Conservation (phyloP, 2,888 invertebrate genomes). For the Parnassius orleans region DNA sequence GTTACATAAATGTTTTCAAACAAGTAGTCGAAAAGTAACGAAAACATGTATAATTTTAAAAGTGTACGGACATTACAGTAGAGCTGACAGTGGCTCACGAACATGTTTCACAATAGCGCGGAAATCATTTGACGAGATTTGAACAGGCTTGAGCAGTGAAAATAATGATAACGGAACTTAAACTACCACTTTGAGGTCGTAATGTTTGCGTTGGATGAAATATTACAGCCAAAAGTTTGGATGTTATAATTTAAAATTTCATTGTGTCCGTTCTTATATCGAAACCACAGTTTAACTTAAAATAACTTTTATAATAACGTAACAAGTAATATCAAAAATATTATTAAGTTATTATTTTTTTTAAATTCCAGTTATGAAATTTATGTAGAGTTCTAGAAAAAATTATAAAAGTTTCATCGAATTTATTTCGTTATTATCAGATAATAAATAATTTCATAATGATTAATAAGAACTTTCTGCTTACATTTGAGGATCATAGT, state of each 20-base stretch:
- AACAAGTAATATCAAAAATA: too few species aligned
- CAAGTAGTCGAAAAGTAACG: slow-evolving; percentile 9
- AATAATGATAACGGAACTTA: slow-evolving; percentile 17
- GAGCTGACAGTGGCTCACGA: slow-evolving; percentile 9
- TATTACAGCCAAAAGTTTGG: slow-evolving; percentile 17
- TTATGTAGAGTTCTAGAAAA: too few species aligned
- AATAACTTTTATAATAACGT: too few species aligned
- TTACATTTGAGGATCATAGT: too few species aligned
- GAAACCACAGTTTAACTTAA: too few species aligned
- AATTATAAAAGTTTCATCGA: too few species aligned
- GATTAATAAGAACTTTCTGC: too few species aligned
- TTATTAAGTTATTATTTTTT: too few species aligned
- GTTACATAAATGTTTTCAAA: slow-evolving; percentile 9
- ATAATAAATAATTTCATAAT: too few species aligned
- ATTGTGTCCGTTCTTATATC: not conserved
- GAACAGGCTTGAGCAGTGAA: slow-evolving; percentile 11
- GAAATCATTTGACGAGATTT: slow-evolving; percentile 11
- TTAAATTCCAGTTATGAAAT: too few species aligned
- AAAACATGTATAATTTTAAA: slow-evolving; percentile 12
- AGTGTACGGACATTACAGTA: slow-evolving; percentile 10
- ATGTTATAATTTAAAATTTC: slow-evolving; percentile 6
- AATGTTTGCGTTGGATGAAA: slow-evolving; percentile 12
- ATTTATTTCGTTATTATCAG: too few species aligned
- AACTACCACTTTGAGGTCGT: slow-evolving; percentile 17
- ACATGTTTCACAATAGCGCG: slow-evolving; percentile 8